phyloP scores from a whole-genome alignment of 2,888 invertebrate genomes.

The Caenorhabditis afra region DNA sequence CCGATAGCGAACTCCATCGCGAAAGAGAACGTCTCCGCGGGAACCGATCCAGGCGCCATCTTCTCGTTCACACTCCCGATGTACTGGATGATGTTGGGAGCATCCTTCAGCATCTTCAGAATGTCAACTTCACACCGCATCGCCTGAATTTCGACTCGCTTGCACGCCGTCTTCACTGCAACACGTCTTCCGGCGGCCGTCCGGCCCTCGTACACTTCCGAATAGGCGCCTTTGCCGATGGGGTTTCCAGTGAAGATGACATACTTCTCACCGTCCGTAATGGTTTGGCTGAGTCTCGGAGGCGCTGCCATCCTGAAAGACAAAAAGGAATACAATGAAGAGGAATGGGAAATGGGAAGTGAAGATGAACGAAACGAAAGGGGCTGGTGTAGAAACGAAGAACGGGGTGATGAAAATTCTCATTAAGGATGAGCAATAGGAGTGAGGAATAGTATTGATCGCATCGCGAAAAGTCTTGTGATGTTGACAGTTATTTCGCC shows the following conservation, averaged over 20 bases:
- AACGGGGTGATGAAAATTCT: too few species aligned
- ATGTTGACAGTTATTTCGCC: too few species aligned
- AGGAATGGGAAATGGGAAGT: not conserved
- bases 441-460: not conserved
- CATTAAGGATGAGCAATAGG: slow-evolving; percentile 9
- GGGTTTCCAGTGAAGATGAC: slow-evolving; percentile 15
- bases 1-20: slow-evolving; percentile 61
- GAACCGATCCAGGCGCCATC: slow-evolving; percentile 25
- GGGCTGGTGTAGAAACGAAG: too few species aligned
- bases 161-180: slow-evolving; percentile 51
- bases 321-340: slow-evolving; percentile 1
- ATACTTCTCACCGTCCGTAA: slow-evolving; percentile 31
- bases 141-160: slow-evolving; percentile 33
- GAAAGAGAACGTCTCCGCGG: slow-evolving; percentile 46
- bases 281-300: too few species aligned
- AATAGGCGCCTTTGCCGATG: slow-evolving; percentile 52
- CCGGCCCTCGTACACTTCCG: slow-evolving; percentile 50
- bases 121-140: slow-evolving; percentile 48
- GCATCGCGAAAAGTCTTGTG: not conserved
- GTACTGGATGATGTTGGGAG: slow-evolving; percentile 55
- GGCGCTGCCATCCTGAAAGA: slow-evolving; percentile 33
- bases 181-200: slow-evolving; percentile 41
- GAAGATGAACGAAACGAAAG: slow-evolving; percentile 3
- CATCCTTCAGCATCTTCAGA: slow-evolving; percentile 29
- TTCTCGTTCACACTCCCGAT: slow-evolving; percentile 37